A percentile compares a stretch with the other conserved stretches of the same genome.
These are phyloP conservation scores for Pandemis heparana DNA, from an alignment of 2,888 invertebrate species.

Conservation along the genomic window DNA sequence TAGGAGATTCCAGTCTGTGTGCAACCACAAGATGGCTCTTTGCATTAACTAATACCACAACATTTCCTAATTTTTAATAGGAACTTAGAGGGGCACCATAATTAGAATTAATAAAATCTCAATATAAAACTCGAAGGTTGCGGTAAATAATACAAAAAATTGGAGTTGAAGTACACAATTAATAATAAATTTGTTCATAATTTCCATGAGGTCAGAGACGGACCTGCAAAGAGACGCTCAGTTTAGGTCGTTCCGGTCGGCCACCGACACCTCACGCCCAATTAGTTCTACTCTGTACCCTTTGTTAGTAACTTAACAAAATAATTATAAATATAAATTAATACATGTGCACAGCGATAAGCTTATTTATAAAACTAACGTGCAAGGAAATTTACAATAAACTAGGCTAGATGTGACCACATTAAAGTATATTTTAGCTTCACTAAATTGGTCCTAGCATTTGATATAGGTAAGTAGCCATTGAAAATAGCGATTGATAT, in stretches of 20 bases:
- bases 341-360: conserved; percentile 56
- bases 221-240: conserved; percentile 77
- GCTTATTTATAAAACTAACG: conserved; percentile 46
- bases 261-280: conserved; percentile 36
- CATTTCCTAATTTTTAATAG: conserved; percentile 56
- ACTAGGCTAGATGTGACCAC: conserved; percentile 3
- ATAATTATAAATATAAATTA: conserved; percentile 50
- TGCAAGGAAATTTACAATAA: conserved; percentile 54
- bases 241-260: conserved; percentile 47
- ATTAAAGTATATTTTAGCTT: not conserved
- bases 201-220: conserved; percentile 74
- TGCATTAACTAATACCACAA: conserved; percentile 32
- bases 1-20: conserved; percentile 73
- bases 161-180: conserved; percentile 54
- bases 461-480: not conserved
- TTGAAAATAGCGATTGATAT: not conserved
- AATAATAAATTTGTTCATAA: conserved; percentile 66
- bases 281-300: conserved; percentile 49
- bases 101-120: conserved; percentile 63
- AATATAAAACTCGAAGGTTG: conserved; percentile 60
- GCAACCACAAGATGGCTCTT: conserved; percentile 44
- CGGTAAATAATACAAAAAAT: conserved; percentile 48
- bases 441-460: conserved; percentile 27
- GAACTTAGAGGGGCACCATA: conserved; percentile 71
- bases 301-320: conserved; percentile 62